Base-by-base conservation (phyloP, 2,797 vertebrate species). In the Phataginus tricuspis region DNA sequence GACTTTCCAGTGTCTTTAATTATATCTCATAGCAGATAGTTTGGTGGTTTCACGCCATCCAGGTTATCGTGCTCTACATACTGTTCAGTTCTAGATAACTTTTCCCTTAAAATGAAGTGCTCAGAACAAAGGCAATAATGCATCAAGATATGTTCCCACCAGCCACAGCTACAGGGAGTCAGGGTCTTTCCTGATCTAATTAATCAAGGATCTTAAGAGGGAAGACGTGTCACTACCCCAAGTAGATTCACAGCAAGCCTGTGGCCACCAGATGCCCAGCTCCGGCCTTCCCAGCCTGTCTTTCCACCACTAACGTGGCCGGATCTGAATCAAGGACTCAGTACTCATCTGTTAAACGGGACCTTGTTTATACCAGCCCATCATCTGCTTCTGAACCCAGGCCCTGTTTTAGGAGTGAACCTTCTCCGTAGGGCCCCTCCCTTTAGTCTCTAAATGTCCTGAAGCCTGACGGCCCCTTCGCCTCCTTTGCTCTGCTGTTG, bases 81-180 rank as follows among this genome's bases (percentile, higher is more conserved):
- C 74, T 29, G 19, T n/a, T 51, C 8, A 3, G 7, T 55, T 53
- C 39, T 71, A 66, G 64, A 61, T 51, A 75, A 92, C 19, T 14
- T 80, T 18, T 6, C 42, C 74, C 37, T 75, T 91, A 91, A 94
- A 79, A 88, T n/a, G 29, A 82, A 34, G 49, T 57, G 16, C 39
- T 37, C 4, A 12, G 78, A 86, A 79, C 21, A 78, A 77, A 77
- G 13, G 0, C 59, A 78, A 1, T 31, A 15, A 63, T 5, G 3
- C 27, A 53, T 42, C 79, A 49, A 51, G 11, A 37, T 27, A 14
- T 37, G 34, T 34, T 37, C 34, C 23, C 23, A 68, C 37, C 13
- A 61, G 83, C 15, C 37, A 53, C 59, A 19, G n/a, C n/a, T 4
- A 45, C 14, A 49, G 45, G 80, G 27, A 5, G 12, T 49, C 39